Evolutionary conservation across 2,113 vertebrate genomes (phyloP).

Genomic region (Morone chrysops): DNA sequence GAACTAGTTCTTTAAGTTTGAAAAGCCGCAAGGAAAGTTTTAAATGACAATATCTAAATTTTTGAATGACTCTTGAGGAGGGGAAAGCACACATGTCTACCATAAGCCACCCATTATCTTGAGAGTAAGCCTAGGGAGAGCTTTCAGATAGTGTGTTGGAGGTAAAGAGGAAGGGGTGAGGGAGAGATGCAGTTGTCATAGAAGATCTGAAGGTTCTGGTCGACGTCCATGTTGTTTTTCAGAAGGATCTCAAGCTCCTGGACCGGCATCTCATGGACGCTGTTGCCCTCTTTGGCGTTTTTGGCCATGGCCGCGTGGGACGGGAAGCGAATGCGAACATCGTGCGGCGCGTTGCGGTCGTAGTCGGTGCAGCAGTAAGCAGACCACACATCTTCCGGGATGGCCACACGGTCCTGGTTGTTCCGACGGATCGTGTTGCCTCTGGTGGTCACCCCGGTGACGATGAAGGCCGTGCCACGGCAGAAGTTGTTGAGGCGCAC

Average conservation of each 20-base stretch:
- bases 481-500: slow-evolving; percentile 83
- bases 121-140: too few species aligned
- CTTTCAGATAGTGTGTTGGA: slow-evolving; percentile 75
- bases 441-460: slow-evolving; percentile 80
- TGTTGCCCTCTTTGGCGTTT: slow-evolving; percentile 75
- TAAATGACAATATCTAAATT: background rate
- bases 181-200: slow-evolving; percentile 83
- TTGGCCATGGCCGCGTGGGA: slow-evolving; percentile 69
- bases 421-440: slow-evolving; percentile 82
- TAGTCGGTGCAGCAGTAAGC: slow-evolving; percentile 84
- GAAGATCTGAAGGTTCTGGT: slow-evolving; percentile 81
- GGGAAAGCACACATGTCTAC: background rate
- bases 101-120: background rate
- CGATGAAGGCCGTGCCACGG: slow-evolving; percentile 75
- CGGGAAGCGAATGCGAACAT: slow-evolving; percentile 76
- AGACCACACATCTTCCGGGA: slow-evolving; percentile 81
- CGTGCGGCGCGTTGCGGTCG: slow-evolving; percentile 78
- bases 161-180: slow-evolving; percentile 79
- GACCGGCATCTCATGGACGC: slow-evolving; percentile 73
- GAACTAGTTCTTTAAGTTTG: background rate
- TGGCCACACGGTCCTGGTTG: slow-evolving; percentile 79
- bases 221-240: slow-evolving; percentile 71
- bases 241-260: slow-evolving; percentile 78
- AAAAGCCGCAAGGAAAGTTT: background rate
- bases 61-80: background rate